Conservation (phyloP, 1,140 invertebrate genomes). For the Drosophila sulfurigaster region DNA sequence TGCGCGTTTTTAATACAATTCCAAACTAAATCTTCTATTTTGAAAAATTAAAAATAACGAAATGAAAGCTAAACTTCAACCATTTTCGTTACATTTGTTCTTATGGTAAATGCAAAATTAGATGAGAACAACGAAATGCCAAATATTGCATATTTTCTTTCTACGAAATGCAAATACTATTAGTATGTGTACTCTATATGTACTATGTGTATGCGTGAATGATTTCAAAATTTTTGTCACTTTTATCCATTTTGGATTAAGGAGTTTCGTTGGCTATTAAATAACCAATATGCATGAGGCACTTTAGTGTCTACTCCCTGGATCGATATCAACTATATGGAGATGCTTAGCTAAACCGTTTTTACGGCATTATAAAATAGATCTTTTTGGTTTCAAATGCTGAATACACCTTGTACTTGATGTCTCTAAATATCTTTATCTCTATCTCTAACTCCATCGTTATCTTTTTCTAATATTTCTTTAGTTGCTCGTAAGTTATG, state of each 20-base stretch:
- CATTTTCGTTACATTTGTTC: slow-evolving; percentile 47
- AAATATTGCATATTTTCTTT: slow-evolving; percentile 15
- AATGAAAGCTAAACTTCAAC: slow-evolving; percentile 41
- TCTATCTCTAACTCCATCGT: neutral
- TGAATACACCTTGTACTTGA: slow-evolving; percentile 67
- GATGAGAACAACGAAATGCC: slow-evolving; percentile 33
- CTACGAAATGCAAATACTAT: slow-evolving; percentile 57
- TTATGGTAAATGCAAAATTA: slow-evolving; percentile 36
- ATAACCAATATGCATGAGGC: slow-evolving; percentile 57
- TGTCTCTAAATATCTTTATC: slow-evolving; percentile 14
- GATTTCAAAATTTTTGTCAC: slow-evolving; percentile 20
- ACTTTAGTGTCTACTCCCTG: slow-evolving; percentile 52
- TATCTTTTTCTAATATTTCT: slow-evolving; percentile 87
- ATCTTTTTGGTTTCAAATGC: slow-evolving; percentile 69
- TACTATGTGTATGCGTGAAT: neutral
- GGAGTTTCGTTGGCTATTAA: slow-evolving; percentile 45
- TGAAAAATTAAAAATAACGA: slow-evolving; percentile 24
- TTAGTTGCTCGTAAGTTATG: slow-evolving; percentile 96
- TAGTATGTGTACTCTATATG: slow-evolving; percentile 26
- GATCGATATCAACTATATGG: slow-evolving; percentile 27
- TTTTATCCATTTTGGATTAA: slow-evolving; percentile 30
- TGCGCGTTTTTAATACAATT: slow-evolving; percentile 51
- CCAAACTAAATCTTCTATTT: slow-evolving; percentile 36
- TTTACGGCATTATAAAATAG: slow-evolving; percentile 42
- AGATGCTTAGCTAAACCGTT: slow-evolving; percentile 25